These are phyloP conservation scores for Heliconius aoede DNA, from an alignment of 2,888 invertebrate species.

Conservation along the genomic window DNA sequence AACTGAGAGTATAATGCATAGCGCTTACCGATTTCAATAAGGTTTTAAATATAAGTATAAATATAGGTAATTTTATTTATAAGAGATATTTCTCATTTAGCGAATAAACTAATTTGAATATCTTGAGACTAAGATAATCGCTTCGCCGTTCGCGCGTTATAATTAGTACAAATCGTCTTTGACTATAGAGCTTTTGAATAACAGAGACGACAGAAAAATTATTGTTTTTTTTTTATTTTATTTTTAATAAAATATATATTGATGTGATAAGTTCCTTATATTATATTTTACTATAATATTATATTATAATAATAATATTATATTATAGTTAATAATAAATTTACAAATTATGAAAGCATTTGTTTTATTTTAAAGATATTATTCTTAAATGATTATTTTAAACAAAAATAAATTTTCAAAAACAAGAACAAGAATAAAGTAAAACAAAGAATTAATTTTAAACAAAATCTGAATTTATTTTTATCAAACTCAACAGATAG, in stretches of 20 bases:
- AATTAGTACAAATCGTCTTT: slow-evolving; percentile 82
- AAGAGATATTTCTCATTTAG: slow-evolving; percentile 21
- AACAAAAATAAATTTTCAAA: no score
- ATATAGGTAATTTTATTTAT: slow-evolving; percentile 5
- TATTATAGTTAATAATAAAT: no score
- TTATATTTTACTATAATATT: no score
- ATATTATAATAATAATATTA: neutral
- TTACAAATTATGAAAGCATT: neutral
- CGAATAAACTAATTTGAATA: slow-evolving; percentile 46
- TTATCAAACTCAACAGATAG: neutral
- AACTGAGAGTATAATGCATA: neutral
- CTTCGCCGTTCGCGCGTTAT: slow-evolving; percentile 80
- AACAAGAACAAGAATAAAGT: no score
- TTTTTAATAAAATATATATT: neutral
- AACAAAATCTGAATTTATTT: neutral
- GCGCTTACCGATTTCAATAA: neutral
- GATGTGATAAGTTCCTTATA: neutral
- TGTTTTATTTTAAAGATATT: neutral
- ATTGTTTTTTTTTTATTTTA: neutral
- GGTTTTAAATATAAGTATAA: neutral
- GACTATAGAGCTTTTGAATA: slow-evolving; percentile 59
- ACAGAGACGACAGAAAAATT: slow-evolving; percentile 53
- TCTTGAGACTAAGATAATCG: slow-evolving; percentile 75
- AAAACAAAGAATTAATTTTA: no score
- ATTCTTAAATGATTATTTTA: no score